Conservation (phyloP, 2,888 invertebrate species). For the Xanthorhoe spadicearia region DNA sequence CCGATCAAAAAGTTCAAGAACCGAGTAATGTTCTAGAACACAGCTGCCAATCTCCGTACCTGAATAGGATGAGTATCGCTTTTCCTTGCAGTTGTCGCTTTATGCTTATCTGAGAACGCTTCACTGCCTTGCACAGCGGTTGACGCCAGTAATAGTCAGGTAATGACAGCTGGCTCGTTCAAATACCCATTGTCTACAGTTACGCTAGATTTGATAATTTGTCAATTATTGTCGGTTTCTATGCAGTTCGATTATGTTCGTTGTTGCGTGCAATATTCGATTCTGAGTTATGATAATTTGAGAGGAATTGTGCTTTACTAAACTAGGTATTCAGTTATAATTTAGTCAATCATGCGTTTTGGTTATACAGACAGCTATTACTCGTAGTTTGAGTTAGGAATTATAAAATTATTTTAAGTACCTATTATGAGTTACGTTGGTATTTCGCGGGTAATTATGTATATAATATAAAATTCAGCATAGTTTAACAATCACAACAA, state of each 20-base stretch:
- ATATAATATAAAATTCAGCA: too few relatives aligned
- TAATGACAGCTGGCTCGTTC: constrained; percentile 54
- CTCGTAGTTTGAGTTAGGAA: too few relatives aligned
- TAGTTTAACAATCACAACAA: too few relatives aligned
- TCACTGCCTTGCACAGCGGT: constrained; percentile 67
- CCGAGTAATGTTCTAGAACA: not conserved
- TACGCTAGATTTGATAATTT: constrained; percentile 66
- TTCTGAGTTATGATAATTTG: constrained; percentile 30
- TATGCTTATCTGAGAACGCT: constrained; percentile 67
- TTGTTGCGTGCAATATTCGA: constrained; percentile 32
- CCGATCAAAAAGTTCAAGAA: not conserved
- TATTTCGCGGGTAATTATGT: too few relatives aligned
- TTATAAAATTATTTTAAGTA: too few relatives aligned
- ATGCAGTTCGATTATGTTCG: constrained; percentile 36
- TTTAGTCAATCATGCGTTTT: not conserved
- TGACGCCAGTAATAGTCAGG: constrained; percentile 64
- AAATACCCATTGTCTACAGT: constrained; percentile 61
- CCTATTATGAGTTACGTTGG: too few relatives aligned
- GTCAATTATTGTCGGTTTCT: constrained; percentile 49
- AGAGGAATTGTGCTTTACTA: constrained; percentile 18
- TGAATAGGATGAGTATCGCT: constrained; percentile 7
- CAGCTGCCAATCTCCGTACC: not conserved
- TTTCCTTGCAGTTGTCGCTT: constrained; percentile 39
- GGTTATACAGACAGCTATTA: too few relatives aligned
- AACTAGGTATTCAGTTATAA: constrained; percentile 16